Base-by-base conservation (phyloP, 37 sponge, comb jelly and placozoan genomes). In the Corticium candelabrum region DNA sequence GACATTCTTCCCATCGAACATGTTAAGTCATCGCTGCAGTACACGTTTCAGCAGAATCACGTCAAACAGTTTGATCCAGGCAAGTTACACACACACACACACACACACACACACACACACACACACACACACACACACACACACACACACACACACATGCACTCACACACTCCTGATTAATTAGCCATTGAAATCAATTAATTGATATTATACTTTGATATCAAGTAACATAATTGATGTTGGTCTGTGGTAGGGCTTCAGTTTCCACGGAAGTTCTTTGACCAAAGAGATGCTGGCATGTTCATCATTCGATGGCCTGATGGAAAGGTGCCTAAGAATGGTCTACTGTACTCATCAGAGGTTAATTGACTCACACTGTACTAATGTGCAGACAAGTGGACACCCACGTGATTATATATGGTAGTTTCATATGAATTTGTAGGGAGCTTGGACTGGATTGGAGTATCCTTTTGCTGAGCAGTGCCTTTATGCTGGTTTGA, bases 381-480 rank as follows among this genome's bases (percentile, higher is more conserved):
- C 15, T 27, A 11, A 21, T 50, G n/a, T n/a, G n/a, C n/a, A n/a
- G n/a, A n/a, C n/a, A n/a, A n/a, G n/a, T n/a, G n/a, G n/a, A n/a
- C n/a, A n/a, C n/a, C n/a, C n/a, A n/a, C n/a, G n/a, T n/a, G n/a
- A n/a, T n/a, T n/a, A n/a, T n/a, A n/a, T n/a, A n/a, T n/a, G n/a
- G n/a, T n/a, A n/a, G n/a, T 50, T 50, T 11, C 21, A 50, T 21
- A 21, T 50, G 62, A 11, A 50, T 27, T 50, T 11, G 15, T 50
- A 77, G 78, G 78, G 62, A 33, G 78, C 78, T 2, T 77, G 78
- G 78, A 77, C 78, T 77, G 78, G 78, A 2, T 34, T 77, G 67
- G 62, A 41, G 33, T 41, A 77, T 41, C 67, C 62, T 21, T 77
- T 77, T 77, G 78, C 78, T 43, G 78, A 35, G 1, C 78, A 37